Conservation (phyloP, 2,113 vertebrate genomes). For the Xiphophorus maculatus region DNA sequence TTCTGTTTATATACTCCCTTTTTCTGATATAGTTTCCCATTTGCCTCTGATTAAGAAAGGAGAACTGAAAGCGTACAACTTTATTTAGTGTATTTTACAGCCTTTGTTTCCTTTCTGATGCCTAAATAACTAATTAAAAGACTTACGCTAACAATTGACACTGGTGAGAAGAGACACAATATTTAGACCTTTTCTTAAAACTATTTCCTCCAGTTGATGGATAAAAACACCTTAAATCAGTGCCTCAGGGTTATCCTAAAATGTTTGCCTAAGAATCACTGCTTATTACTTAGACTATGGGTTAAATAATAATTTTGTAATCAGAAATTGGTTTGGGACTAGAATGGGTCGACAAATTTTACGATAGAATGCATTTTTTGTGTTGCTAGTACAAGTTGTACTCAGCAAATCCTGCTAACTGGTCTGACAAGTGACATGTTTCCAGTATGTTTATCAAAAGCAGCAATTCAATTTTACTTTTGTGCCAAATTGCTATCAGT, state of each 20-base stretch:
- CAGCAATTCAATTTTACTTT: not conserved
- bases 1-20: constrained; percentile 10
- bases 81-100: constrained; percentile 36
- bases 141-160: not conserved
- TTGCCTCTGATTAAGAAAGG: constrained; percentile 23
- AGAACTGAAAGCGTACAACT: constrained; percentile 39
- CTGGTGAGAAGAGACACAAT: not conserved
- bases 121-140: not conserved
- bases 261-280: not conserved
- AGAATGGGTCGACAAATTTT: not conserved
- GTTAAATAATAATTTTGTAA: not conserved
- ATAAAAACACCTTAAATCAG: not conserved
- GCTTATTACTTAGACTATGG: not conserved
- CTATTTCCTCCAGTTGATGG: too few species aligned
- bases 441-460: not conserved
- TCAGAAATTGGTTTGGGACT: not conserved
- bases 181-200: not conserved
- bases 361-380: not conserved
- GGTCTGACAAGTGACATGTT: not conserved
- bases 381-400: not conserved
- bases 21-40: constrained; percentile 6
- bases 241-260: not conserved
- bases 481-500: not conserved
- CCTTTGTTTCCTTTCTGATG: constrained; percentile 19
- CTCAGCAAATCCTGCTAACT: not conserved